These are phyloP conservation scores for Panulirus ornatus DNA, from an alignment of 1,140 invertebrate genomes.

Conservation along the genomic window DNA sequence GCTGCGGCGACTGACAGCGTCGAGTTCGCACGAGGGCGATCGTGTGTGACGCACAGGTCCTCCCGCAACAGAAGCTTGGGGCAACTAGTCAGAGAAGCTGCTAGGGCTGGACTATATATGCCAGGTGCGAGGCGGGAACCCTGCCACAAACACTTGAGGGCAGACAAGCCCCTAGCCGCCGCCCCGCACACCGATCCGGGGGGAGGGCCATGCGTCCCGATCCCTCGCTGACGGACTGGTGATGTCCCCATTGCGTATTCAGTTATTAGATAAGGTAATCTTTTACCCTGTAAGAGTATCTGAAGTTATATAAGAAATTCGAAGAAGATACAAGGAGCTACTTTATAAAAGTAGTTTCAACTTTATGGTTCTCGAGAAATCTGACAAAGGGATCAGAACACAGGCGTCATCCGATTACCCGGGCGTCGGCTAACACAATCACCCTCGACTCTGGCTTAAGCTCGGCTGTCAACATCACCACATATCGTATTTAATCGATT, in stretches of 20 bases:
- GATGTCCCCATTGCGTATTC: no score
- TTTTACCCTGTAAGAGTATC: no score
- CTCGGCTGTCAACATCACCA: constrained; percentile 50
- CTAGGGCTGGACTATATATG: constrained; percentile 43
- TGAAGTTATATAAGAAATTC: no score
- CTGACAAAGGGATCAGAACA: constrained; percentile 30
- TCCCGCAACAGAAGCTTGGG: background rate
- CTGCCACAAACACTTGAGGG: constrained; percentile 52
- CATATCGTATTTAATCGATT: constrained; percentile 64
- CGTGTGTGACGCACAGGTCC: no score
- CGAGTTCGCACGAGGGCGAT: no score
- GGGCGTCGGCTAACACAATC: constrained; percentile 59
- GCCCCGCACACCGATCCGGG: constrained; percentile 24
- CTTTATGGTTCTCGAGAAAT: no score
- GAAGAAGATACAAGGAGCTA: no score
- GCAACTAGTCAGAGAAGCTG: constrained; percentile 22
- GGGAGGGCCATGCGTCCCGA: constrained; percentile 7
- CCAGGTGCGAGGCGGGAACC: constrained; percentile 17
- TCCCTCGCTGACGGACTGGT: background rate
- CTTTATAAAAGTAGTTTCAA: no score
- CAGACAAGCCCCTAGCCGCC: no score
- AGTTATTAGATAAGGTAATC: no score
- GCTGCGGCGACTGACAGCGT: no score
- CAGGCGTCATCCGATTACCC: constrained; percentile 53
- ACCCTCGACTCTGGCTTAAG: constrained; percentile 56